Conservation (phyloP, 2,797 vertebrate species). For the Phrynocephalus guinanensis region DNA sequence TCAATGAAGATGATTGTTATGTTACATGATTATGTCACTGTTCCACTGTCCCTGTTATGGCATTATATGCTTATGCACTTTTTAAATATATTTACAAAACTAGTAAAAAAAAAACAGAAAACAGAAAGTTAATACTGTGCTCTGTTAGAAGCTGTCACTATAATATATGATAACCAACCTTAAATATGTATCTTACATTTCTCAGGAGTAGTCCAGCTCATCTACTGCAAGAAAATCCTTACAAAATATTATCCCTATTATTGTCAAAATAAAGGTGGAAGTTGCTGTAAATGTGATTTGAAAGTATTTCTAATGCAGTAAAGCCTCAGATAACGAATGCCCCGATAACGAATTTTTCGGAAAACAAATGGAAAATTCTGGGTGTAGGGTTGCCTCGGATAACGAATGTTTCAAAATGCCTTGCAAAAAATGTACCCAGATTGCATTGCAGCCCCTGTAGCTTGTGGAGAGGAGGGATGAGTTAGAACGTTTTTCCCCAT, state of each 20-base stretch:
- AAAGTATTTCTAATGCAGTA: not conserved
- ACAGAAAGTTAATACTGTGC: not conserved
- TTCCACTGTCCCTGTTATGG: constrained; percentile 27
- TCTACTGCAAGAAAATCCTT: not conserved
- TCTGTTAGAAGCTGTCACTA: not conserved
- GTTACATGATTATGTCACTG: not conserved
- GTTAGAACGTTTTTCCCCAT: no score
- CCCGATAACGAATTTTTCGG: no score
- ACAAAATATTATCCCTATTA: not conserved
- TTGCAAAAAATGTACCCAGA: no score
- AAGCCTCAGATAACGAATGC: no score
- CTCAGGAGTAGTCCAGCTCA: not conserved
- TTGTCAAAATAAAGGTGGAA: not conserved
- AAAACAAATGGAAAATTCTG: no score
- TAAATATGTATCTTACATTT: not conserved
- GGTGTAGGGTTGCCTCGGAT: no score
- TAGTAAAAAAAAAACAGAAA: not conserved
- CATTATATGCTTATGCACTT: not conserved
- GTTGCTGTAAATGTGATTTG: not conserved
- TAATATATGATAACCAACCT: not conserved
- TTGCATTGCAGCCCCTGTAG: no score
- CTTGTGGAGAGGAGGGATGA: no score
- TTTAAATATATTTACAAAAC: constrained; percentile 11
- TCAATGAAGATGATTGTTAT: not conserved
- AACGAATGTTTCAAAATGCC: no score